Evolutionary conservation across 2,113 vertebrate genomes (phyloP), one percentile per base, ranked within the genome.

Genomic region (Raphicerus campestris): DNA sequence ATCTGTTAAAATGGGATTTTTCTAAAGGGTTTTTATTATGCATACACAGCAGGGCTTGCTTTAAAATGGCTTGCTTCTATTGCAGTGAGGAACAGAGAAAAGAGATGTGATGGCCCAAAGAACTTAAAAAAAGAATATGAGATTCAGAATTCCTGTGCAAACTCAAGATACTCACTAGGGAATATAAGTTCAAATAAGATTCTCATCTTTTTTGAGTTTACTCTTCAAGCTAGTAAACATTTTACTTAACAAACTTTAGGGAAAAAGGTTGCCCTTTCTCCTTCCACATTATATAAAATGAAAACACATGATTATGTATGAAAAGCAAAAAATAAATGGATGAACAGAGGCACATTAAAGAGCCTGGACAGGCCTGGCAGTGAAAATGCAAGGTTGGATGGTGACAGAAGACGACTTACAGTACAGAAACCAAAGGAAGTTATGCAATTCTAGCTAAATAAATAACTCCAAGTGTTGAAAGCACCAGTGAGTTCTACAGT

Each of bases 31-130:
- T 77, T 96, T 95, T 97, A 92, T 78, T 19, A 53, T 19, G 95
- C 73, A 93, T 1, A 6, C 94, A 94, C 22, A 84, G 94, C 97
- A 98, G 96, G 96, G 56, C n/a, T 97, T 96, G 55, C 81, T 95
- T 94, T 85, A 51, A 85, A 98, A 96, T 77, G 77, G 53, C 26
- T 90, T 92, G 49, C 26, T 90, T 94, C 35, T 88, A 2, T 83
- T 95, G 51, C 92, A 93, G 84, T 35, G 39, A 93, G 93, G 61
- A 95, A 91, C 61, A 95, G 78, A 93, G 83, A 63, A 0, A 5
- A 73, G 47, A 92, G 28, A 86, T 10, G 47, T 11, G 15, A 49
- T 85, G 61, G n/a, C 45, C 63, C 22, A 10, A 53, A 80, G 9
- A 92, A 84, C 66, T 60, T 89, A 96, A n/a, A 83, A 92, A 93